Percentiles rank a stretch among this genome's conserved stretches.
Conservation (phyloP, 2,888 invertebrate species). For the Pharmacophagus antenor region DNA sequence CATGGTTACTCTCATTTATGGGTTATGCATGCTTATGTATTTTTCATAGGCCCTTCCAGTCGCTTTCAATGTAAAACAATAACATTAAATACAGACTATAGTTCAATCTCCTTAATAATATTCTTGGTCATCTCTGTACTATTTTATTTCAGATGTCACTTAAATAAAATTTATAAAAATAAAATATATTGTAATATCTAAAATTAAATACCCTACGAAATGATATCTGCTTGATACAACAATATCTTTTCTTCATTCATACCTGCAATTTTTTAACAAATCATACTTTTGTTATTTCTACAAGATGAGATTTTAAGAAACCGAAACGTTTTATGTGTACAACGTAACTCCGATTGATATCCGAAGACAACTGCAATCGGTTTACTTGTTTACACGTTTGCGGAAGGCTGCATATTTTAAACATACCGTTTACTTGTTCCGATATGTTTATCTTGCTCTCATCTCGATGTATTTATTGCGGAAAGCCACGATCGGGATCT, state of each 20-base stretch:
- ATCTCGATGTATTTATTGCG: conserved; percentile 75
- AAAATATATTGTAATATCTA: too few relatives aligned
- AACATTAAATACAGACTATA: too few relatives aligned
- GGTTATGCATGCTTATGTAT: conserved; percentile 28
- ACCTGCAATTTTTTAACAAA: not conserved
- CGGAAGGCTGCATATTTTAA: conserved; percentile 74
- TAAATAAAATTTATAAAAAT: too few relatives aligned
- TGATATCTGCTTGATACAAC: not conserved
- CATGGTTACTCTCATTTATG: conserved; percentile 25
- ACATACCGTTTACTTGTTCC: conserved; percentile 55
- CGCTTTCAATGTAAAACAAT: not conserved
- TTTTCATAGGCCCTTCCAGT: conserved; percentile 15
- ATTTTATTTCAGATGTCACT: too few relatives aligned
- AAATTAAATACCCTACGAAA: too few relatives aligned
- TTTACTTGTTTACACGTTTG: conserved; percentile 68
- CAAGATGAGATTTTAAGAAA: not conserved
- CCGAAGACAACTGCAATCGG: conserved; percentile 56
- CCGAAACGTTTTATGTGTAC: conserved; percentile 33
- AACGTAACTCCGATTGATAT: conserved; percentile 39
- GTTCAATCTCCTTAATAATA: too few relatives aligned
- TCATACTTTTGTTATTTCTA: not conserved
- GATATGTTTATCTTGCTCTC: conserved; percentile 75
- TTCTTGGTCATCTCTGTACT: too few relatives aligned
- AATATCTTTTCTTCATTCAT: not conserved
- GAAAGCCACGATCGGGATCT: conserved; percentile 62